Percentiles rank a stretch among this genome's conserved stretches.
These are phyloP conservation scores for Butastur rufipennis DNA, from an alignment of 2,113 vertebrate species.

Conservation along the genomic window DNA sequence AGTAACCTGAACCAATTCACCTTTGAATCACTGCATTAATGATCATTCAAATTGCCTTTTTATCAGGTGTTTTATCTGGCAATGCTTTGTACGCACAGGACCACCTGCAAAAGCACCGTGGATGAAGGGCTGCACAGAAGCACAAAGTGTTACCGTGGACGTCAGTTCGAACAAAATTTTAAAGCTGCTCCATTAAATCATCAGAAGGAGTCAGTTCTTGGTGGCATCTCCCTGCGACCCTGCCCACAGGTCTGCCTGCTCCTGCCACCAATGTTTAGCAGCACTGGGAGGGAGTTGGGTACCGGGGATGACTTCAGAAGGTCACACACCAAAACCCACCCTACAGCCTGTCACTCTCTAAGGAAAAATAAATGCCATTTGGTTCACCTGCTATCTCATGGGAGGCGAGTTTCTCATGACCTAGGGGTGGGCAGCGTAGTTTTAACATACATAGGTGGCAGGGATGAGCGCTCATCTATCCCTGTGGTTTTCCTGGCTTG, in stretches of 20 bases:
- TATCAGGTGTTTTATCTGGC: neutral
- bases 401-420: neutral
- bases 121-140: neutral
- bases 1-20: neutral
- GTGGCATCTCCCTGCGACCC: neutral
- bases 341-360: neutral
- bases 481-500: neutral
- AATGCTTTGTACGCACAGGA: neutral
- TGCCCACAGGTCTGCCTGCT: neutral
- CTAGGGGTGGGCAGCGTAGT: accelerated
- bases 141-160: neutral
- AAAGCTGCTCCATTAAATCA: neutral
- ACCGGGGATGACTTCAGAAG: accelerated
- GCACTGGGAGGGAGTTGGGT: accelerated
- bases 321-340: neutral
- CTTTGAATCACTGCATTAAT: neutral
- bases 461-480: neutral
- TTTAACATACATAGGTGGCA: neutral
- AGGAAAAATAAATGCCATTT: neutral
- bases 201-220: neutral
- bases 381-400: neutral
- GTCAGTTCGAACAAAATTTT: neutral
- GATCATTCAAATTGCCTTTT: neutral
- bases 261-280: neutral
- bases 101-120: accelerated